Conservation (phyloP, 2,888 invertebrate genomes). For the Argyra leucocephala region DNA sequence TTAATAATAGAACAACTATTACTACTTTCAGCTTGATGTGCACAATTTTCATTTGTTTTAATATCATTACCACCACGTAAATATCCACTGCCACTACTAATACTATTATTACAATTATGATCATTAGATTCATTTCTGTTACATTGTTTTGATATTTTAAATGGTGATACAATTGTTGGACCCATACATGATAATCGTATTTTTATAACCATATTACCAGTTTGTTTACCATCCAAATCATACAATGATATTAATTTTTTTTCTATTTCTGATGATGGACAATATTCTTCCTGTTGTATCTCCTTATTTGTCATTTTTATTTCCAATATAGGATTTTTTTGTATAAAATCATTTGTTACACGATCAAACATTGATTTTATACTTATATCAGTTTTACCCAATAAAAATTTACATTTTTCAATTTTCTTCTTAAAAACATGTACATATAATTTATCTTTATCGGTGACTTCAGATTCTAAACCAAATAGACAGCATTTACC, state of each 20-base stretch:
- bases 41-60: not conserved
- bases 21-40: no score
- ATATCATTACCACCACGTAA: conserved; percentile 19
- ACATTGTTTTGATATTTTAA: conserved; percentile 30
- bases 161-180: conserved; percentile 36
- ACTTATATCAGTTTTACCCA: conserved; percentile 35
- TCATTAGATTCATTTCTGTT: conserved; percentile 25
- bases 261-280: conserved; percentile 34
- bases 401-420: conserved; percentile 38
- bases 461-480: conserved; percentile 33
- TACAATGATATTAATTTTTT: conserved; percentile 37
- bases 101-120: conserved; percentile 3
- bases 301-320: conserved; percentile 23
- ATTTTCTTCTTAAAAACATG: conserved; percentile 39
- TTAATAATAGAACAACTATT: no score
- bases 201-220: conserved; percentile 38
- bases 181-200: conserved; percentile 40
- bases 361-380: conserved; percentile 37
- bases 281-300: conserved; percentile 32
- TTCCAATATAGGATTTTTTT: conserved; percentile 35
- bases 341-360: conserved; percentile 33
- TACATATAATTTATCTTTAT: conserved; percentile 34
- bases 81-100: conserved; percentile 4
- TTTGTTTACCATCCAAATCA: conserved; percentile 34
- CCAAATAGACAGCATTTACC: conserved; percentile 40